phyloP scores from a whole-genome alignment of 2,113 vertebrate species.

The Naja naja region DNA sequence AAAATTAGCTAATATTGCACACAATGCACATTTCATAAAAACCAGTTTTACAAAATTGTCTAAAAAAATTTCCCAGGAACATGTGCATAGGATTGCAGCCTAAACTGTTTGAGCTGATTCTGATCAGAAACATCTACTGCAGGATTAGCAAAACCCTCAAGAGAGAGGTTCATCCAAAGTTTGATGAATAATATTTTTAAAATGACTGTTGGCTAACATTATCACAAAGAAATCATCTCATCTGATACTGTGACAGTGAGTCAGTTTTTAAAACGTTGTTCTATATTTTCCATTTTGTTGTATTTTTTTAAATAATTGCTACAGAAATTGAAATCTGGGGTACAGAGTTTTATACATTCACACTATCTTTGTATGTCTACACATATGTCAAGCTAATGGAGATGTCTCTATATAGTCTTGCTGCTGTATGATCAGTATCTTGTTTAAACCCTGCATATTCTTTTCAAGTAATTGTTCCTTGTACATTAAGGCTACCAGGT shows the following conservation, averaged over 20 bases:
- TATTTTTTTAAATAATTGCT: not conserved
- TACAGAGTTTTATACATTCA: not conserved
- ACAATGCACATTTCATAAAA: not conserved
- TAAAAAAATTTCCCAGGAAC: not conserved
- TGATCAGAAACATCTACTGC: not conserved
- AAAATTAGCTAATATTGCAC: not conserved
- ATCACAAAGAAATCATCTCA: not conserved
- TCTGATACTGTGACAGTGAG: not conserved
- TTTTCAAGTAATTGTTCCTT: not conserved
- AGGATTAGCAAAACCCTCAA: not conserved
- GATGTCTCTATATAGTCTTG: slow-evolving; percentile 28
- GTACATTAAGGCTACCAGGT: not conserved
- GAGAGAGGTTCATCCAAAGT: not conserved
- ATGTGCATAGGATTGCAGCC: not conserved
- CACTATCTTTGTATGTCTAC: too few relatives aligned
- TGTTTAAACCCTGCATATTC: not conserved
- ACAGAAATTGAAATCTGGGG: not conserved
- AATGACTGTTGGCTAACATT: not conserved
- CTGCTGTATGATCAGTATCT: not conserved
- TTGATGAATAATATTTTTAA: not conserved
- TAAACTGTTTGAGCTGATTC: not conserved
- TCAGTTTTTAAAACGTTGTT: not conserved
- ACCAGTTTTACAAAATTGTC: not conserved
- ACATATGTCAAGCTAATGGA: slow-evolving; percentile 3
- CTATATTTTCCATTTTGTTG: not conserved